These are phyloP conservation scores for Tokudaia muenninki DNA, from an alignment of 2,797 vertebrate species.

Conservation along the genomic window DNA sequence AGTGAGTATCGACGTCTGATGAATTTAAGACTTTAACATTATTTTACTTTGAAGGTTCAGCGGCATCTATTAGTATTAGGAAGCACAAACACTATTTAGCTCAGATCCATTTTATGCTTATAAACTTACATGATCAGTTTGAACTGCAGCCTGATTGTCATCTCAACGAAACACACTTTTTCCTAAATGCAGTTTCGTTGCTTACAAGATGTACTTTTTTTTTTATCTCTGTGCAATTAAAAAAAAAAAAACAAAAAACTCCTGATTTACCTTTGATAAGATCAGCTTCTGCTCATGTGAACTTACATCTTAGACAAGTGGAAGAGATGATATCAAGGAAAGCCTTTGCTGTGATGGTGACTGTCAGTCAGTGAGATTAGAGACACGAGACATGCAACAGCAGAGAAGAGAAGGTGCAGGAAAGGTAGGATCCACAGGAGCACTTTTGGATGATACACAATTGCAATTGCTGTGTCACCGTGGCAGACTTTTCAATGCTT, in stretches of 20 bases:
- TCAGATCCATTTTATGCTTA: slow-evolving; percentile 76
- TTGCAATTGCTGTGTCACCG: slow-evolving; percentile 60
- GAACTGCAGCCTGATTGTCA: slow-evolving; percentile 82
- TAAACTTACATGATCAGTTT: slow-evolving; percentile 78
- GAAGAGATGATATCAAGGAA: slow-evolving; percentile 86
- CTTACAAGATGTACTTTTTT: slow-evolving; percentile 74
- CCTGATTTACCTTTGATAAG: slow-evolving; percentile 86
- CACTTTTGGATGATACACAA: slow-evolving; percentile 59
- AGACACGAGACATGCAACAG: slow-evolving; percentile 82
- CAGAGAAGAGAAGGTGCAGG: slow-evolving; percentile 79
- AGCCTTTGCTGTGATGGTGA: slow-evolving; percentile 82
- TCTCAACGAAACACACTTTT: slow-evolving; percentile 81
- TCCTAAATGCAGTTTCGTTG: slow-evolving; percentile 75
- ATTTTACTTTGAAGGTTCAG: slow-evolving; percentile 72
- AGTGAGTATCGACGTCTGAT: slow-evolving; percentile 76
- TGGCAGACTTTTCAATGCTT: slow-evolving; percentile 71
- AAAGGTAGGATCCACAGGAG: slow-evolving; percentile 70
- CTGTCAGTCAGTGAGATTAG: slow-evolving; percentile 86
- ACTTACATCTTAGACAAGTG: slow-evolving; percentile 83
- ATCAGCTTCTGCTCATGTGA: slow-evolving; percentile 84
- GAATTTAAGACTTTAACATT: slow-evolving; percentile 76
- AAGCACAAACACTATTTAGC: slow-evolving; percentile 68
- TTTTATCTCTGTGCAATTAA: slow-evolving; percentile 45
- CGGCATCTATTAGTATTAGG: slow-evolving; percentile 59
- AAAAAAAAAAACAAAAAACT: slow-evolving; percentile 40